Conservation (phyloP, 92 coral and sea anemone species). For the Desmophyllum pertusum region DNA sequence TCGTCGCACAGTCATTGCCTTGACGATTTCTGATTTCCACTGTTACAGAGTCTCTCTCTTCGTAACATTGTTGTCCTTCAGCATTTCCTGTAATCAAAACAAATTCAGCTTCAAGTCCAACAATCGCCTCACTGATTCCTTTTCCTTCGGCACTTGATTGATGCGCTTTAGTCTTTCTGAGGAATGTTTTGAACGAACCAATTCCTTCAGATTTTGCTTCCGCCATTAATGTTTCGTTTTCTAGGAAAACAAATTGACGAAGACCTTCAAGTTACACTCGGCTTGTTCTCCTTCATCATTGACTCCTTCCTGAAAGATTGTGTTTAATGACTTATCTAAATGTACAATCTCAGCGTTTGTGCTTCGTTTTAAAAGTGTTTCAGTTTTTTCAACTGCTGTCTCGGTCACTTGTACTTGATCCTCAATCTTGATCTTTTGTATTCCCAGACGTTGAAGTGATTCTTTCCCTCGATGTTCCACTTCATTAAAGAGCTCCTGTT, state of each 20-base stretch:
- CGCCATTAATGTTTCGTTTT: background rate
- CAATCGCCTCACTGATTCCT: background rate
- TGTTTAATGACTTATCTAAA: background rate
- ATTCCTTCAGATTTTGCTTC: background rate
- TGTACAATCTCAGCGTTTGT: background rate
- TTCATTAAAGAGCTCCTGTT: background rate
- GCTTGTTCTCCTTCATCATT: background rate
- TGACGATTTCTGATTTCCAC: background rate
- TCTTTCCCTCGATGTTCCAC: background rate
- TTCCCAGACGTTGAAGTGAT: background rate
- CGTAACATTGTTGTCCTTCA: slow-evolving; percentile 6
- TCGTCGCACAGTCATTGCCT: background rate
- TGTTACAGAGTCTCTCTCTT: background rate
- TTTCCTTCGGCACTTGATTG: background rate
- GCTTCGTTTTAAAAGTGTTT: background rate
- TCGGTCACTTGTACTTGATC: background rate
- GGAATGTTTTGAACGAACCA: background rate
- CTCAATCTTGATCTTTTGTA: background rate
- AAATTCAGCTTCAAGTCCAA: slow-evolving; percentile 3
- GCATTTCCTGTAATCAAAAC: background rate
- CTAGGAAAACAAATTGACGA: background rate
- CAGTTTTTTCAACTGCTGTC: background rate
- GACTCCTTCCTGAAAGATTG: background rate
- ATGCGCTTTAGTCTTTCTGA: background rate
- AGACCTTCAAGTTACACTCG: background rate